Evolutionary conservation across 1,140 invertebrate genomes (phyloP), one percentile per base, ranked within the genome.

Genomic region (Ceratina australensis): DNA sequence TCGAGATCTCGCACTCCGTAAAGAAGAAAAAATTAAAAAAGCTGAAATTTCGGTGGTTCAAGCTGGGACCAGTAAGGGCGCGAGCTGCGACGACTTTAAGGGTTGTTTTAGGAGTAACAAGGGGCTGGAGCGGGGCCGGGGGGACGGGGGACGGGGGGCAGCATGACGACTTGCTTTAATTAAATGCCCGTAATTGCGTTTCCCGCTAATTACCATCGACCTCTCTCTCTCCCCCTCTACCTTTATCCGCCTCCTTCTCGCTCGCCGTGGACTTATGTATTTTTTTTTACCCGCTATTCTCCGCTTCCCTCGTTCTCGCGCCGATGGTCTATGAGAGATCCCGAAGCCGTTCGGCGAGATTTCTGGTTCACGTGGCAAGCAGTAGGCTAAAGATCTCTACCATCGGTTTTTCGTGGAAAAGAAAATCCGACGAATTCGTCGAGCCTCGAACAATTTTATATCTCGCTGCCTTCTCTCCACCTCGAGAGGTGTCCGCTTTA

Each of bases 171-270:
- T 84, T 85, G 86, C 80, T 88, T 88, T 89, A 89, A 89, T 88
- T 89, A 88, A 88, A 89, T 89, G 82, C 82, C 84, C 80, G 87
- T 88, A 89, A 89, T 89, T 89, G 84, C 87, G 78, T 87, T 89
- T 88, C 86, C 85, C 87, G 86, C 88, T 89, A 89, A 89, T 89
- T 89, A 86, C 87, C 82, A 86, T 74, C 79, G 69, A 77, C 85
- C 56, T 68, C 74, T 54, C 67, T 54, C 71, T 81, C 84, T 84
- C 75, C 77, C 50, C 54, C 24, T 69, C 33, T 18, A 20, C 33
- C 26, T 16, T 12, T 15, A 28, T 81, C 87, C 82, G 83, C 73
- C 57, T 84, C 80, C 86, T 87, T 79, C 87, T 89, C 84, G 87
- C 88, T 89, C 87, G 78, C 71, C 59, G 56, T 42, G 33, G 33